Conservation (phyloP, 35 echinoderm and acorn worm genomes). For the Nesometra sesokonis region DNA sequence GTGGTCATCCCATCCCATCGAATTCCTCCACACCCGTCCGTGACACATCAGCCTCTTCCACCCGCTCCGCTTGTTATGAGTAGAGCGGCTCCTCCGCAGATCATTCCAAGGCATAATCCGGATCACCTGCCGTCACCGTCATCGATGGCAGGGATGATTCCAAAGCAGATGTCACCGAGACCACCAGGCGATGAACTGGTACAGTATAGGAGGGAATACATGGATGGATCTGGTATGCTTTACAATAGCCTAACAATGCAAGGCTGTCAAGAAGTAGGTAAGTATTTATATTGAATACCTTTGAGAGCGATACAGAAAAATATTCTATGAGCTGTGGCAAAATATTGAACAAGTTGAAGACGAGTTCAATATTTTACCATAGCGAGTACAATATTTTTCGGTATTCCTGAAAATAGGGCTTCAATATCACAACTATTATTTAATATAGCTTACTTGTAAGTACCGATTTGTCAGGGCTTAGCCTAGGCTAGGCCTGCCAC, state of each 20-base stretch:
- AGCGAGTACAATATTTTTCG: no score
- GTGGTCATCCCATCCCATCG: constrained; percentile 43
- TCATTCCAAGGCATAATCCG: background rate
- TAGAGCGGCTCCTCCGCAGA: background rate
- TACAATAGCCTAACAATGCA: constrained; percentile 34
- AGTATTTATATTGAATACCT: no score
- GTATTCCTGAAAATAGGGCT: no score
- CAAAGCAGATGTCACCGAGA: constrained; percentile 33
- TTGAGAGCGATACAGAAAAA: no score
- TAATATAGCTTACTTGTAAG: no score
- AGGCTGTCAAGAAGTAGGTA: constrained; percentile 69
- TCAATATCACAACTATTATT: no score
- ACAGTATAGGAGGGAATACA: constrained; percentile 37
- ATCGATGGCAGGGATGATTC: background rate
- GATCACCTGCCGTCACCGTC: background rate
- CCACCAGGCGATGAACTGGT: constrained; percentile 7
- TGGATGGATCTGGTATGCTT: constrained; percentile 38
- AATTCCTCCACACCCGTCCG: constrained; percentile 31
- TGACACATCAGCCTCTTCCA: constrained; percentile 13
- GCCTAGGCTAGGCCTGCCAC: no score
- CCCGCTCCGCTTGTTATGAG: background rate
- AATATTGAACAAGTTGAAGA: no score
- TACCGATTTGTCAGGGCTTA: no score
- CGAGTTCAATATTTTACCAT: no score
- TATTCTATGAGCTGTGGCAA: no score